These are phyloP conservation scores for Caenorhabditis sp. DNA, from an alignment of 2,888 invertebrate genomes.

Conservation along the genomic window DNA sequence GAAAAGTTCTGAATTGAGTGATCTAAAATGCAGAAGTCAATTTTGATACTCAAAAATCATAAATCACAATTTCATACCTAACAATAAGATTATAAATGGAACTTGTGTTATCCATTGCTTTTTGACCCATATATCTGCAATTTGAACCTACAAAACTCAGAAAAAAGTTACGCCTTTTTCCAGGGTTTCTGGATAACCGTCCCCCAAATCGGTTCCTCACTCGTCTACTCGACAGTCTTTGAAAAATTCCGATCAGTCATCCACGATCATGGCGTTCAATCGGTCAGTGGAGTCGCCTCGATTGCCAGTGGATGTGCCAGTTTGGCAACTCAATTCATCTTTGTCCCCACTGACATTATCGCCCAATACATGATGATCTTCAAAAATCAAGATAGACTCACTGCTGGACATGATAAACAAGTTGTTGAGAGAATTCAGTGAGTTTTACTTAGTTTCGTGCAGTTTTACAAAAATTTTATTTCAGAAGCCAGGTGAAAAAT, in stretches of 20 bases:
- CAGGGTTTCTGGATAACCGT: constrained; percentile 61
- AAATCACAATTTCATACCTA: too few relatives aligned
- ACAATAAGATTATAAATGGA: too few relatives aligned
- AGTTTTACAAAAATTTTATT: not conserved
- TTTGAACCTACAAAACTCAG: too few relatives aligned
- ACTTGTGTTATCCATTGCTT: too few relatives aligned
- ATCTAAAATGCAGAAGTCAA: too few relatives aligned
- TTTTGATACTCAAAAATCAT: too few relatives aligned
- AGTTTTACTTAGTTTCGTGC: not conserved
- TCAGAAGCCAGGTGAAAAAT: constrained; percentile 17
- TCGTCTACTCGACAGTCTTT: constrained; percentile 59
- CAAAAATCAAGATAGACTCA: constrained; percentile 36
- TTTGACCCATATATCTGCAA: too few relatives aligned
- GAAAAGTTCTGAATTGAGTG: too few relatives aligned
- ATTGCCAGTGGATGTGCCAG: constrained; percentile 53
- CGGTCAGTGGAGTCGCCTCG: constrained; percentile 43
- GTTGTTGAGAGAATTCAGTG: constrained; percentile 22
- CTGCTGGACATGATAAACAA: constrained; percentile 1
- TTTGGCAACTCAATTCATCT: constrained; percentile 55
- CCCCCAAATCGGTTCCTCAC: constrained; percentile 58
- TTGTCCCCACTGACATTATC: constrained; percentile 61
- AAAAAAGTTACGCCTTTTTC: not conserved
- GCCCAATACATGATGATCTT: constrained; percentile 63
- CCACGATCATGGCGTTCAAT: constrained; percentile 43
- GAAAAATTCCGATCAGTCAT: constrained; percentile 51